phyloP scores from a whole-genome alignment of 2,113 vertebrate species.

The Syngnathus scovelli region DNA sequence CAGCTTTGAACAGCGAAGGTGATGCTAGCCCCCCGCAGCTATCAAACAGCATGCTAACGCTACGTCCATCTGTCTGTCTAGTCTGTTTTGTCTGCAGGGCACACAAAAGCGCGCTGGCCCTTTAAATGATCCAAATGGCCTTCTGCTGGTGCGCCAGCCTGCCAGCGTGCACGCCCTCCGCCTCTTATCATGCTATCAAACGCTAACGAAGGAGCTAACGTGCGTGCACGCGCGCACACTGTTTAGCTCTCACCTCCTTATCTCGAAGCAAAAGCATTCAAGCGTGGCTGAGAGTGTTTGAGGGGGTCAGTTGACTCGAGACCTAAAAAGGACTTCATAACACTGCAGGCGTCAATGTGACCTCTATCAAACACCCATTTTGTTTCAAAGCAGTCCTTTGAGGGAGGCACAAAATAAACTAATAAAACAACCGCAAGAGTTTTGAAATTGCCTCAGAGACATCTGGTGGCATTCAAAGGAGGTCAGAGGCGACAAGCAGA shows the following conservation, averaged over 20 bases:
- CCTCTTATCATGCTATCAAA: slow-evolving; percentile 35
- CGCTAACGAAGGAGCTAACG: slow-evolving; percentile 32
- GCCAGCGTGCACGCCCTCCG: slow-evolving; percentile 23
- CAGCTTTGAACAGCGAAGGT: slow-evolving; percentile 3
- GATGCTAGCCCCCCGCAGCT: slow-evolving; percentile 7
- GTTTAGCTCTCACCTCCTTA: slow-evolving; percentile 70
- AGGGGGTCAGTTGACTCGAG: slow-evolving; percentile 8
- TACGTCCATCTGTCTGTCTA: slow-evolving; percentile 31
- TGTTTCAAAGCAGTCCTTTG: background rate
- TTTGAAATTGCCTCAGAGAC: background rate
- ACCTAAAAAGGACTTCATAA: slow-evolving; percentile 20
- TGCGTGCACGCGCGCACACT: slow-evolving; percentile 3
- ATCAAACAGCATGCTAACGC: slow-evolving; percentile 37
- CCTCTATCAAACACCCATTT: slow-evolving; percentile 7
- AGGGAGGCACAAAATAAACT: background rate
- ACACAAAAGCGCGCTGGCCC: slow-evolving; percentile 16
- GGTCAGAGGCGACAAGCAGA: slow-evolving; percentile 30
- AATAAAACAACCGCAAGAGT: background rate
- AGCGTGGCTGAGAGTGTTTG: slow-evolving; percentile 23
- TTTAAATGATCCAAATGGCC: slow-evolving; percentile 50
- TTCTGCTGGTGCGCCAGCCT: slow-evolving; percentile 41
- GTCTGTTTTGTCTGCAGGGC: slow-evolving; percentile 19
- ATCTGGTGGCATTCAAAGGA: slow-evolving; percentile 45
- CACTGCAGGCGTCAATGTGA: slow-evolving; percentile 10
- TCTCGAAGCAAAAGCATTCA: slow-evolving; percentile 49